Percentiles rank a stretch among this genome's conserved stretches.
phyloP scores from a whole-genome alignment of 1,140 invertebrate species.

The Dreissena rostriformis region DNA sequence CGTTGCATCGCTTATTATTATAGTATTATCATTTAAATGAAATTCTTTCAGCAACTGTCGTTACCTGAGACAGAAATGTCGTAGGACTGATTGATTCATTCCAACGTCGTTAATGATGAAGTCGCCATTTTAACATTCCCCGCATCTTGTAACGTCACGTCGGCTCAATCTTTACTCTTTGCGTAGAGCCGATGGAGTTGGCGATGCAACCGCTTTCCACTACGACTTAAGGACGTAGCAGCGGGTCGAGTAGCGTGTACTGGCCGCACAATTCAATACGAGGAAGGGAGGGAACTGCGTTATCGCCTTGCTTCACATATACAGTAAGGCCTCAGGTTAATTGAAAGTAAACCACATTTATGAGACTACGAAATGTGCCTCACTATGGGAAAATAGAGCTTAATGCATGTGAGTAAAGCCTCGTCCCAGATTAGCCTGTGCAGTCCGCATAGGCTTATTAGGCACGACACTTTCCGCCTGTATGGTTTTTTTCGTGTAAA shows the following conservation, averaged over 20 bases:
- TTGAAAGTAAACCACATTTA: too few species aligned
- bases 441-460: too few species aligned
- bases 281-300: not conserved
- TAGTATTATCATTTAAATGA: not conserved
- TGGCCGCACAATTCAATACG: slow-evolving; percentile 17
- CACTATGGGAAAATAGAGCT: too few species aligned
- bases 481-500: too few species aligned
- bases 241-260: slow-evolving; percentile 11
- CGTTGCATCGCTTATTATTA: too few species aligned
- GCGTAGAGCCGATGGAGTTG: slow-evolving; percentile 3
- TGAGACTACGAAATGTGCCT: too few species aligned
- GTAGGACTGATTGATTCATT: slow-evolving; percentile 11
- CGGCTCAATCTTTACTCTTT: not conserved
- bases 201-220: slow-evolving; percentile 9
- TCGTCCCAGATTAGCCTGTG: too few species aligned
- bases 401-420: too few species aligned
- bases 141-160: not conserved
- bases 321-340: too few species aligned
- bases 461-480: too few species aligned
- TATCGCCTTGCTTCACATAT: not conserved
- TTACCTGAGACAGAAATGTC: slow-evolving; percentile 15
- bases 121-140: slow-evolving; percentile 11
- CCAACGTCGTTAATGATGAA: not conserved
- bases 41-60: not conserved
- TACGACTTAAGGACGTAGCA: slow-evolving; percentile 13